phyloP scores from a whole-genome alignment of 2,888 invertebrate genomes.

The Macrosoma leucophasiata region DNA sequence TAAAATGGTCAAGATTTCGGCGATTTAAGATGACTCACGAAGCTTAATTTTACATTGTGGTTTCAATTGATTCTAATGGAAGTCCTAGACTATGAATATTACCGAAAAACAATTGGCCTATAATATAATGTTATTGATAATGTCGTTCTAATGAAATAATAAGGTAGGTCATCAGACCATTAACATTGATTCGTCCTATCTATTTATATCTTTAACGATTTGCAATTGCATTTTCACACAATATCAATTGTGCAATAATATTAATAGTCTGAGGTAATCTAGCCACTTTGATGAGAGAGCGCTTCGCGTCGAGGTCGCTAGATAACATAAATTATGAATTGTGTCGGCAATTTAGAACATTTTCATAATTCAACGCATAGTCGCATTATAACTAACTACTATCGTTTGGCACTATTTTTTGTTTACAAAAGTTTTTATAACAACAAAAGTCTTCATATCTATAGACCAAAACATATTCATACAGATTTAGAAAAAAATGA shows the following conservation, averaged over 20 bases:
- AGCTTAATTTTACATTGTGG: constrained; percentile 42
- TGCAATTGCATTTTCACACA: constrained; percentile 25
- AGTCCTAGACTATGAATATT: too few species aligned
- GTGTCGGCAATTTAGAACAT: constrained; percentile 55
- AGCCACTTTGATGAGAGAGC: too few species aligned
- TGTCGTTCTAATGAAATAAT: too few species aligned
- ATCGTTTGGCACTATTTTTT: constrained; percentile 71
- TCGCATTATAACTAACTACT: constrained; percentile 69
- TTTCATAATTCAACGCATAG: constrained; percentile 58
- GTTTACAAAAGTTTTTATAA: constrained; percentile 41
- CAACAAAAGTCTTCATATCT: constrained; percentile 12
- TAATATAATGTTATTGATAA: too few species aligned
- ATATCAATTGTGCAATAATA: too few species aligned
- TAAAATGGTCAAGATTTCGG: constrained; percentile 74
- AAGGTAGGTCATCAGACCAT: too few species aligned
- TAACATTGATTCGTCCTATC: too few species aligned
- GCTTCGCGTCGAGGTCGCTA: constrained; percentile 63
- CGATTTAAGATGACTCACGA: constrained; percentile 64
- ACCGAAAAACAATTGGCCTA: too few species aligned
- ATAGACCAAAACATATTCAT: constrained; percentile 46
- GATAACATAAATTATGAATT: constrained; percentile 42
- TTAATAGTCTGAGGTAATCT: too few species aligned
- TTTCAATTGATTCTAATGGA: too few species aligned
- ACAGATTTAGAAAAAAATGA: constrained; percentile 53
- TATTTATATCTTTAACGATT: too few species aligned